Evolutionary conservation across 2,888 invertebrate species (phyloP).

Genomic region (Lepidochitona cinerea): DNA sequence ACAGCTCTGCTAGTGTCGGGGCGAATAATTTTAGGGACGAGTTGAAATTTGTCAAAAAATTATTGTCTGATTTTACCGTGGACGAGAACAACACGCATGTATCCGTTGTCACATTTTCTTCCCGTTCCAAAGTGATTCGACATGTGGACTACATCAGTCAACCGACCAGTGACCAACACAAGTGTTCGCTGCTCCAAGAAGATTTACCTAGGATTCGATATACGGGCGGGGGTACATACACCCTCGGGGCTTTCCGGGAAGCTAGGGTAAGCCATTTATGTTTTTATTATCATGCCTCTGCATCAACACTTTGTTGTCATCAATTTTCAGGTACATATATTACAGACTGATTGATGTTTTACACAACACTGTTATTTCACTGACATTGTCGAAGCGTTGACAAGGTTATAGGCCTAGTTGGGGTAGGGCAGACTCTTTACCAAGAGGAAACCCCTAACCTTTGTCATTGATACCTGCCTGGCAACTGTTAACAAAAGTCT

Average conservation of each 20-base stretch:
- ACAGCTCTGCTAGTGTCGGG: constrained; percentile 81
- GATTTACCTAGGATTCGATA: constrained; percentile 77
- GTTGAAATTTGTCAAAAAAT: constrained; percentile 78
- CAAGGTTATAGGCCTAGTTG: no score
- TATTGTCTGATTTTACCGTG: constrained; percentile 78
- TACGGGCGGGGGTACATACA: constrained; percentile 80
- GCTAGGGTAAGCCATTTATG: constrained; percentile 76
- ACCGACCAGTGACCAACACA: constrained; percentile 74
- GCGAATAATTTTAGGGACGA: constrained; percentile 78
- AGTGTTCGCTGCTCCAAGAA: constrained; percentile 77
- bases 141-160: constrained; percentile 78
- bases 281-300: no score
- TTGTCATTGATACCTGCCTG: no score
- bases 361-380: no score
- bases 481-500: no score
- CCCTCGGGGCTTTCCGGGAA: constrained; percentile 78
- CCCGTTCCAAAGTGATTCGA: constrained; percentile 74
- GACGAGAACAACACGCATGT: constrained; percentile 78
- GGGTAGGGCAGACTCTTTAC: no score
- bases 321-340: no score
- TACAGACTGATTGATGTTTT: no score
- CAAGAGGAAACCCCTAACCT: no score
- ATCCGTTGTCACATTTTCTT: constrained; percentile 79
- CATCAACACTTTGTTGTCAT: no score
- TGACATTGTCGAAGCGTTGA: no score